phyloP scores from a whole-genome alignment of 2,797 vertebrate genomes.

The Arremon aurantiirostris region DNA sequence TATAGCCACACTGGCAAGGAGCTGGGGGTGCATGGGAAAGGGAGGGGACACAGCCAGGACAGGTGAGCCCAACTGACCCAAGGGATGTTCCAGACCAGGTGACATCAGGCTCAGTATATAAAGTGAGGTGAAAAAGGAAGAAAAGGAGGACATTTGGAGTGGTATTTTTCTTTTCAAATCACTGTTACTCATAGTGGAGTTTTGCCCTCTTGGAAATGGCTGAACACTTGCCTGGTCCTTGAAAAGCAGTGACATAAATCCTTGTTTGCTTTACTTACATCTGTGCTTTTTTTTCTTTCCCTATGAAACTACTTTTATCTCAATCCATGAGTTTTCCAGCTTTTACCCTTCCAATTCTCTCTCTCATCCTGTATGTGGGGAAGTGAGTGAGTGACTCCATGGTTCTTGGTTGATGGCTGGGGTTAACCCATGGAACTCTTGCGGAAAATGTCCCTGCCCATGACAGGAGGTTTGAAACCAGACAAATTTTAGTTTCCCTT shows the following conservation, averaged over 20 bases:
- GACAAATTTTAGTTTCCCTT: not conserved
- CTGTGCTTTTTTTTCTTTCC: not conserved
- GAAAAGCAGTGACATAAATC: not conserved
- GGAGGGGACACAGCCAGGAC: not conserved
- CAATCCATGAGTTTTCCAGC: not conserved
- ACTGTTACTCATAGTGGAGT: accelerated
- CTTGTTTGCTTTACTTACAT: not conserved
- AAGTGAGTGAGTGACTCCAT: accelerated
- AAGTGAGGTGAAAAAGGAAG: not conserved
- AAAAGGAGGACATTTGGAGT: not conserved
- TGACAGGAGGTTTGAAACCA: not conserved
- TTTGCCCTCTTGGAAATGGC: not conserved
- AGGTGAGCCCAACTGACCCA: accelerated
- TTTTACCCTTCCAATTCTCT: not conserved
- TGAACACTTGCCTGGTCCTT: too few species aligned
- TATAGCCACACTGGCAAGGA: accelerated
- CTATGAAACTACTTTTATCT: not conserved
- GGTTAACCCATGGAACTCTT: not conserved
- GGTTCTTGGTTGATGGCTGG: not conserved
- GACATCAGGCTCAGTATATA: not conserved
- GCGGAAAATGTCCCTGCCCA: not conserved
- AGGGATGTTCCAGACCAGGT: not conserved
- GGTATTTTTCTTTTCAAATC: not conserved
- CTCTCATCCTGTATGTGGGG: too few species aligned
- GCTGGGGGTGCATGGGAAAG: not conserved